phyloP scores from a whole-genome alignment of 2,113 vertebrate genomes.

The Suricata suricatta region DNA sequence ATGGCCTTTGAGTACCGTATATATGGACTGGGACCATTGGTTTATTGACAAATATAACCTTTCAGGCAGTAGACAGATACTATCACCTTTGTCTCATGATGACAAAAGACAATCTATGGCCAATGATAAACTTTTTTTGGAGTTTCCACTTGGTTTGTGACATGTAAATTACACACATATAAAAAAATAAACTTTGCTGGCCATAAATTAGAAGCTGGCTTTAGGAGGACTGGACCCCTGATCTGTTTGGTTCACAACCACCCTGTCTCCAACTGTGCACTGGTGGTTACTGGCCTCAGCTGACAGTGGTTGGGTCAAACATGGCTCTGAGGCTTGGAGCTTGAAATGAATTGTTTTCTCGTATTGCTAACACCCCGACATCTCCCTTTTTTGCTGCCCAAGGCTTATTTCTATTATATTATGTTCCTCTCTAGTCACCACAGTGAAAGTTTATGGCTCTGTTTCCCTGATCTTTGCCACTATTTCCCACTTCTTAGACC shows the following conservation, averaged over 20 bases:
- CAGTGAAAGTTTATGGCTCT: background rate
- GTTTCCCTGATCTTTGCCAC: constrained; percentile 1
- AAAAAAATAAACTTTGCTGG: background rate
- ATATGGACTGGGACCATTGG: background rate
- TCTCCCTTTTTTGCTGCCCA: background rate
- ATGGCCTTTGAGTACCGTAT: background rate
- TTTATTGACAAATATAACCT: background rate
- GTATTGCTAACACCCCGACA: background rate
- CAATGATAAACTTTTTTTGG: background rate
- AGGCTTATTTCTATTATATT: background rate
- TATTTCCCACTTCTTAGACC: background rate
- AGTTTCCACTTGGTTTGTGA: background rate
- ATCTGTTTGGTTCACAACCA: background rate
- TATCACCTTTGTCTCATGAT: background rate
- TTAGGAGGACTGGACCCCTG: background rate
- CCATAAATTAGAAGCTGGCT: background rate
- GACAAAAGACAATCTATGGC: background rate
- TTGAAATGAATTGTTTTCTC: background rate
- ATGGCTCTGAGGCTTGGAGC: background rate
- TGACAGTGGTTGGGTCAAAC: background rate
- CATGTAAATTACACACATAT: background rate
- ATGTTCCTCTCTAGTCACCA: background rate
- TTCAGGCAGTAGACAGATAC: background rate
- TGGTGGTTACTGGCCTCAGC: background rate
- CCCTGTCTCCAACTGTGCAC: background rate